phyloP scores from a whole-genome alignment of 2,888 invertebrate genomes.

The Sycophila texana region DNA sequence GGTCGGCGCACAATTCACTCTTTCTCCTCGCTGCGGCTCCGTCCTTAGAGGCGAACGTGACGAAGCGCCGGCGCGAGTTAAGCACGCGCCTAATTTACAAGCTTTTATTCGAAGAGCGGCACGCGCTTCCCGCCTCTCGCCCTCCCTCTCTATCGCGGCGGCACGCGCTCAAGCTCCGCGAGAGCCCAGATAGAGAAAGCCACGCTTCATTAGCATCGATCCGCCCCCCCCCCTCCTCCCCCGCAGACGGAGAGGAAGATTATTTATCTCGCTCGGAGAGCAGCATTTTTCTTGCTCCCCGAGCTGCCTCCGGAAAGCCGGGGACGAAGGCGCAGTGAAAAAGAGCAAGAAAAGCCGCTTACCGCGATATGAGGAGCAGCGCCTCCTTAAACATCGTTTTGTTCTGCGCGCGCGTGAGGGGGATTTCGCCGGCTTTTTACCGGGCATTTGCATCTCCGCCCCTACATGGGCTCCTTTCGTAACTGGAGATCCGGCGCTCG shows the following conservation, averaged over 20 bases:
- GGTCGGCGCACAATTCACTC: slow-evolving; percentile 43
- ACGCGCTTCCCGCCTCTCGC: slow-evolving; percentile 26
- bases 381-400: slow-evolving; percentile 34
- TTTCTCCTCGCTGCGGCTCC: neutral
- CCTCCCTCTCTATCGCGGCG: neutral
- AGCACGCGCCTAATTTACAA: slow-evolving; percentile 43
- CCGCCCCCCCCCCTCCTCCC: slow-evolving; percentile 57
- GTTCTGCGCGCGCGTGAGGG: slow-evolving; percentile 2
- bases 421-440: slow-evolving; percentile 37
- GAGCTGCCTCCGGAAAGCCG: slow-evolving; percentile 55
- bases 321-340: neutral
- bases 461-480: slow-evolving; percentile 50
- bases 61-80: slow-evolving; percentile 8
- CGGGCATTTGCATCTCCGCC: slow-evolving; percentile 50
- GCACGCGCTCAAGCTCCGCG: neutral
- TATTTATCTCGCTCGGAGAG: slow-evolving; percentile 65
- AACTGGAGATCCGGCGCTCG: slow-evolving; percentile 34
- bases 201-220: slow-evolving; percentile 70
- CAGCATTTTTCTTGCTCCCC: slow-evolving; percentile 25
- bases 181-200: neutral
- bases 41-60: slow-evolving; percentile 30
- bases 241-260: slow-evolving; percentile 59
- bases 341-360: slow-evolving; percentile 38
- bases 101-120: slow-evolving; percentile 32
- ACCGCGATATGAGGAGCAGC: slow-evolving; percentile 53